Conservation (phyloP, 1,140 invertebrate genomes). For the Zaprionus africanus region DNA sequence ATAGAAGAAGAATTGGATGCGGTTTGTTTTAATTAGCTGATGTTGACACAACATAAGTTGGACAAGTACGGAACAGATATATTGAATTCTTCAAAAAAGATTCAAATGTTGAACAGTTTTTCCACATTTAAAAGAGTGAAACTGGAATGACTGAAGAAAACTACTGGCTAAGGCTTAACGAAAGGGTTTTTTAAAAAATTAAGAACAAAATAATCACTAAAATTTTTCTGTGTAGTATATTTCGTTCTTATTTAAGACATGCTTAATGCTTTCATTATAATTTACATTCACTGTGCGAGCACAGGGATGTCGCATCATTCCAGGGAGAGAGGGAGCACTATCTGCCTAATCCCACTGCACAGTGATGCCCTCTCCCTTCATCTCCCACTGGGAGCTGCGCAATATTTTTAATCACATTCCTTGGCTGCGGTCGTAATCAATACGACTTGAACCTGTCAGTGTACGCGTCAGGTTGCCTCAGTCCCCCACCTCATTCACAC, state of each 20-base stretch:
- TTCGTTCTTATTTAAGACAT: not conserved
- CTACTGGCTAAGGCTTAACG: too few relatives aligned
- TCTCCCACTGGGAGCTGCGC: not conserved
- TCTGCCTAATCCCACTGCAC: not conserved
- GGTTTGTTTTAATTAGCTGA: too few relatives aligned
- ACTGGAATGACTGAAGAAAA: too few relatives aligned
- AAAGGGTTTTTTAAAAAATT: too few relatives aligned
- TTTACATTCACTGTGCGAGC: not conserved
- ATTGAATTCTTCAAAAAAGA: too few relatives aligned
- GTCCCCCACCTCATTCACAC: not conserved
- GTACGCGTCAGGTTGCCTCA: not conserved
- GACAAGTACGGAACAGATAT: too few relatives aligned
- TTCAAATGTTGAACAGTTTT: too few relatives aligned
- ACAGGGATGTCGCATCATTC: not conserved
- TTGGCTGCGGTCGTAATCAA: not conserved
- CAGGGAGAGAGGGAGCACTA: not conserved
- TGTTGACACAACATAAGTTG: too few relatives aligned
- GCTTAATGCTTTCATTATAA: not conserved
- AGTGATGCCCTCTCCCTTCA: not conserved
- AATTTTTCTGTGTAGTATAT: not conserved
- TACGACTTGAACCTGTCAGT: not conserved
- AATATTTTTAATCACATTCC: slow-evolving; percentile 6
- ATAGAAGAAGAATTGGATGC: too few relatives aligned
- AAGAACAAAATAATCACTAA: too few relatives aligned
- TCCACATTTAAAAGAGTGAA: too few relatives aligned